These are phyloP conservation scores for Sminthurinus signatus DNA, from an alignment of 1,140 invertebrate genomes.

Conservation along the genomic window DNA sequence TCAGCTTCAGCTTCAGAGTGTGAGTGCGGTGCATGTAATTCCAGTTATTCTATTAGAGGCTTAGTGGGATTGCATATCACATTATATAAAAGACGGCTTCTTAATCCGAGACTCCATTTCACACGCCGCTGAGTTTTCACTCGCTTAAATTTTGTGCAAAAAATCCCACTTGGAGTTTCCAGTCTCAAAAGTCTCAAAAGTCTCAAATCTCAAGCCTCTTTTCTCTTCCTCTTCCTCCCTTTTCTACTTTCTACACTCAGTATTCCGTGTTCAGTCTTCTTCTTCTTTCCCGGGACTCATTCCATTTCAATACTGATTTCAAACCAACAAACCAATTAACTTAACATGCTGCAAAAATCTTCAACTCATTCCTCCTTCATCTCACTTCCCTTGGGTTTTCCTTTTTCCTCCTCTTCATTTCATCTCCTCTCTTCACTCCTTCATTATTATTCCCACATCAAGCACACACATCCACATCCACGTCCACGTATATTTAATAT, in stretches of 20 bases:
- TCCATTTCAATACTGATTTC: slow-evolving; percentile 24
- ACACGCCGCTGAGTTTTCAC: slow-evolving; percentile 19
- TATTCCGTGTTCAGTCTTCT: slow-evolving; percentile 7
- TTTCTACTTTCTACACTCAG: slow-evolving; percentile 5
- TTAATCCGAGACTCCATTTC: slow-evolving; percentile 25
- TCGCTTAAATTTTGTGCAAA: slow-evolving; percentile 15
- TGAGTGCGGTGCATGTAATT: background rate
- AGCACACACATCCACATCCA: too few relatives aligned
- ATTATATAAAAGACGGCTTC: slow-evolving; percentile 16
- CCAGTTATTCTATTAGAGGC: background rate
- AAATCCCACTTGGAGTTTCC: background rate
- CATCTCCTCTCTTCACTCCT: slow-evolving; percentile 3
- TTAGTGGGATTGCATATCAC: slow-evolving; percentile 7
- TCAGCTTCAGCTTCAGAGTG: too few relatives aligned
- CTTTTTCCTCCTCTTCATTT: background rate
- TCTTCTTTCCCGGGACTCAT: too few relatives aligned
- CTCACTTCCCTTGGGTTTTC: slow-evolving; percentile 11
- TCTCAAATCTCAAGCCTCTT: too few relatives aligned
- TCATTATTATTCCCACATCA: slow-evolving; percentile 8
- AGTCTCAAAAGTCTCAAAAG: too few relatives aligned
- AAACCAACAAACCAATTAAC: slow-evolving; percentile 32
- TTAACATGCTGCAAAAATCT: slow-evolving; percentile 30
- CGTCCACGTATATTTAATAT: too few relatives aligned
- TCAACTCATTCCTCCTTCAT: slow-evolving; percentile 21
- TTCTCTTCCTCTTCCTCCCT: background rate